Percentiles rank a stretch among this genome's conserved stretches.
Evolutionary conservation across 1,140 invertebrate species (phyloP).

Genomic region (Drosophila teissieri): DNA sequence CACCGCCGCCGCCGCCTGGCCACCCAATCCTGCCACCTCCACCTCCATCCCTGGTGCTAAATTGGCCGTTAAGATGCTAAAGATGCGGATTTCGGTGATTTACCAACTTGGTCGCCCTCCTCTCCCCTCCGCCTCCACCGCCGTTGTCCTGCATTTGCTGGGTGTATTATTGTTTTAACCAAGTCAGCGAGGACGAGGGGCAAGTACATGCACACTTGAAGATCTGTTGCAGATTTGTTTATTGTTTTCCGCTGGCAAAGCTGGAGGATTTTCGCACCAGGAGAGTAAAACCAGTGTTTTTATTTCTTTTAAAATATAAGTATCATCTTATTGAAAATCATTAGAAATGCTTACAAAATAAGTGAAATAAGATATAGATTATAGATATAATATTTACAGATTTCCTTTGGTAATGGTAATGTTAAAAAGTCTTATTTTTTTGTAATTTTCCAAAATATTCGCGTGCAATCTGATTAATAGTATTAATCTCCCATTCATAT

Average conservation of each 20-base stretch:
- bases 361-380: too few species aligned
- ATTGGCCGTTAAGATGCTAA: constrained; percentile 84
- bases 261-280: too few species aligned
- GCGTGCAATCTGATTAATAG: neutral
- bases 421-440: too few species aligned
- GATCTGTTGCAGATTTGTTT: neutral
- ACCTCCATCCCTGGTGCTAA: constrained; percentile 46
- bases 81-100: constrained; percentile 76
- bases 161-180: constrained; percentile 8
- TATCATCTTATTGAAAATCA: too few species aligned
- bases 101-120: constrained; percentile 56
- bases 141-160: constrained; percentile 19
- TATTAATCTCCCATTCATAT: neutral
- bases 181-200: neutral
- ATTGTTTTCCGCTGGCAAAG: too few species aligned
- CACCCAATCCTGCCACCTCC: neutral
- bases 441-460: neutral
- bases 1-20: neutral
- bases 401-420: too few species aligned
- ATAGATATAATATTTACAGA: too few species aligned
- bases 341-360: too few species aligned
- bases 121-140: neutral
- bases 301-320: too few species aligned
- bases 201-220: neutral
- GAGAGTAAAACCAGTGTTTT: too few species aligned